phyloP scores from a whole-genome alignment of 2,797 vertebrate genomes.

The Propithecus perrieri region DNA sequence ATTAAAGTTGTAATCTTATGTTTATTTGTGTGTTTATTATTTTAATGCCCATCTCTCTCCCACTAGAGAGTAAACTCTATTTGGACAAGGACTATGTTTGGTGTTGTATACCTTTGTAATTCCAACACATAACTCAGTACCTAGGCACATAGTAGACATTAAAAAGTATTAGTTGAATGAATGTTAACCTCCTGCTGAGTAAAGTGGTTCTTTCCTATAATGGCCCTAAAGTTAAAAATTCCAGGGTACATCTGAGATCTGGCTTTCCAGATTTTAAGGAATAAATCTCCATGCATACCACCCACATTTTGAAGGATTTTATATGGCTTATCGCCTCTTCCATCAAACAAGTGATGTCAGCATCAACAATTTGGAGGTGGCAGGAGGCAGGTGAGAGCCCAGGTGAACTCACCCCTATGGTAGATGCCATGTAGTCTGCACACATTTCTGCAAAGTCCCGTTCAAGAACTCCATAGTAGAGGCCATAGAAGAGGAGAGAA shows the following conservation, averaged over 20 bases:
- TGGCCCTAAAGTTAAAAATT: slow-evolving; percentile 44
- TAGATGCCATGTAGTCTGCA: slow-evolving; percentile 99
- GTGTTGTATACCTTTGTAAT: slow-evolving; percentile 13
- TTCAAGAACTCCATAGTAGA: slow-evolving; percentile 98
- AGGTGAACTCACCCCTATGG: slow-evolving; percentile 92
- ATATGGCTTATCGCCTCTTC: background rate
- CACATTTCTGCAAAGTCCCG: slow-evolving; percentile 99
- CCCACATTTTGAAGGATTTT: background rate
- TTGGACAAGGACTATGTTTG: background rate
- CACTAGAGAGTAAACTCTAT: background rate
- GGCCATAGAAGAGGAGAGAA: slow-evolving; percentile 97
- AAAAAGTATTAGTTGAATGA: background rate
- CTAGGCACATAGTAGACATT: background rate
- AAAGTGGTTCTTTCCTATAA: slow-evolving; percentile 17
- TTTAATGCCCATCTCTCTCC: slow-evolving; percentile 7
- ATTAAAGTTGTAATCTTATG: background rate
- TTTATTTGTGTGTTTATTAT: background rate
- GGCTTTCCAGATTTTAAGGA: slow-evolving; percentile 54
- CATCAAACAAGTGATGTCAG: background rate
- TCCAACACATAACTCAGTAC: background rate
- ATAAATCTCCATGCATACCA: background rate
- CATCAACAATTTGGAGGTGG: background rate
- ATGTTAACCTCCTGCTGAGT: background rate
- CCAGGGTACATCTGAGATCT: slow-evolving; percentile 3
- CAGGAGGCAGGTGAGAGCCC: background rate